Base-by-base conservation (phyloP, 2,797 vertebrate genomes). In the Gobionotothen gibberifrons region DNA sequence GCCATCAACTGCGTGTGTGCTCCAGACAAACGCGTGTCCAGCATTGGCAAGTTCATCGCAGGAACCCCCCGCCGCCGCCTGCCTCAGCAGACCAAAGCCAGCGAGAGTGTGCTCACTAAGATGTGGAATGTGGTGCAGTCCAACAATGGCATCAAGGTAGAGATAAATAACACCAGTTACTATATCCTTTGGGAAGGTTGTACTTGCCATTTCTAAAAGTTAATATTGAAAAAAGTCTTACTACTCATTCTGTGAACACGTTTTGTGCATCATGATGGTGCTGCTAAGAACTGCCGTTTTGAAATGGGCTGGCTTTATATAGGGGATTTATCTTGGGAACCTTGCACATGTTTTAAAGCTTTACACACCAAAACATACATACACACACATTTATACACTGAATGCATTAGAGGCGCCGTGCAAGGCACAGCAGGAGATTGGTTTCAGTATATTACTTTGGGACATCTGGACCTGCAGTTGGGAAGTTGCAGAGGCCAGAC, bases 81-180 rank as follows among this genome's bases (percentile, higher is more conserved):
- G 71, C 96, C 97, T n/a, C 97, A 98, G 87, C 94, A 96, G 21
- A 96, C 94, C 75, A 96, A 96, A 83, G 95, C 93, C 86, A 97
- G 94, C 0, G 98, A 99, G 92, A 97, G 96, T 40, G 97, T 98
- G 0, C 93, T 99, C 76, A 95, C 95, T 39, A 98, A 98, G 93
- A 99, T 99, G 98, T 99, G 98, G 98, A 99, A 99, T 1, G 97
- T 99, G 82, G 98, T 99, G 13, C 98, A 99, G 88, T 98, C 97
- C 49, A 99, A 99, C 93, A 99, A 99, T 0, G 98, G 98, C 85
- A 99, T 99, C 93, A 99, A 99, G 93, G 98, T 93, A 85, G n/a
- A 69, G 13, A 55, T 26, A 14, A 47, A 3, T 32, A 15, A 7
- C 0, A n/a, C 19, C 21, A 19, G 29, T 57, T 14, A 26, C 13